Base-by-base conservation (phyloP, 2,113 vertebrate genomes). In the Nyctereutes procyonoides region DNA sequence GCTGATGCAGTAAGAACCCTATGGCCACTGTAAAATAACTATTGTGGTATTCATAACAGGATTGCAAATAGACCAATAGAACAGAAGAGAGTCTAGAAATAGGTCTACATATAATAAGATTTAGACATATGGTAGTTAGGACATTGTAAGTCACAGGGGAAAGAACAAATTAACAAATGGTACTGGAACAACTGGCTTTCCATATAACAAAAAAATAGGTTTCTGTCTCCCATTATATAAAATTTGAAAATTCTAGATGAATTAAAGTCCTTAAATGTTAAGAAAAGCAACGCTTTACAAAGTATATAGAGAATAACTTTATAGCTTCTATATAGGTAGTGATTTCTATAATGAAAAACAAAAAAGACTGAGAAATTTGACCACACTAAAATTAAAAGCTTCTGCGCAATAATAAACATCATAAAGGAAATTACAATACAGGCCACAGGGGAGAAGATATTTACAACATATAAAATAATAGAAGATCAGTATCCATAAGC, bases 161-260 rank as follows among this genome's bases (percentile, higher is more conserved):
- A 55, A 84, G 24, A 56, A 15, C 35, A 74, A 85, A 43, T 62
- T 22, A 81, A 55, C 60, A 86, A 60, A 48, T 76, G 28, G n/a
- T 71, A 77, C 11, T 82, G 26, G 28, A 43, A 88, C 15, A 86
- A 81, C 1, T 95, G 80, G 5, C 17, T 92, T 86, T 87, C 48
- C 77, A 85, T 30, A 74, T 80, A 58, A 65, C 65, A 73, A 62
- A 83, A 24, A 87, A 63, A 67, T 86, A 48, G 11, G 56, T 62
- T 97, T 92, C 30, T 89, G 65, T 28, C 35, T 92, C 32, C 69
- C 30, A n/a, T 88, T 28, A 94, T 35, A 87, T 38, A 15, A 85
- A 82, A 93, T 51, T 58, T 38, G 26, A 71, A 90, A 93, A 89
- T 87, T 90, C 2, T 62, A 93, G 15, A 93, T 86, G 22, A 97